Conservation (phyloP, 1,140 invertebrate genomes). For the Plodia interpunctella region DNA sequence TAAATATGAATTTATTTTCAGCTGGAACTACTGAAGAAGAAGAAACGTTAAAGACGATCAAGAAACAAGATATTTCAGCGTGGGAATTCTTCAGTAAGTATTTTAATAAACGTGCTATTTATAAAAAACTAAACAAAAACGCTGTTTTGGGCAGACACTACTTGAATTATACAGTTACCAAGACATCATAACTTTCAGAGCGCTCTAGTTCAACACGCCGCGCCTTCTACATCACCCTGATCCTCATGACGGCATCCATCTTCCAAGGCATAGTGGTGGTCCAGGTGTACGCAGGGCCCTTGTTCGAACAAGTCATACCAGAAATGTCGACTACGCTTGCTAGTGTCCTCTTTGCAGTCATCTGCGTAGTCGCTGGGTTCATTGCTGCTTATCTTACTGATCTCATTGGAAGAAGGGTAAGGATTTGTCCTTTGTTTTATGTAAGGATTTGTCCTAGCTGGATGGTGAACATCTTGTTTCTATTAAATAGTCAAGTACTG, state of each 20-base stretch:
- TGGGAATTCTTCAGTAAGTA: constrained; percentile 3
- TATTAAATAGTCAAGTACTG: no score
- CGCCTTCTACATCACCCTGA: constrained; percentile 25
- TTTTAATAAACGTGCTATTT: no score
- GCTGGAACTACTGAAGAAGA: background rate
- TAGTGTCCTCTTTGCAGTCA: constrained; percentile 32
- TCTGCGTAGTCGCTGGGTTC: constrained; percentile 26
- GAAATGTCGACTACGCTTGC: constrained; percentile 32
- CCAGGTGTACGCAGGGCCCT: constrained; percentile 39
- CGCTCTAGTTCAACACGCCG: constrained; percentile 19
- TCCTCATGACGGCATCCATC: constrained; percentile 28
- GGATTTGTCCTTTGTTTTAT: background rate
- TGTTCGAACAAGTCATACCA: constrained; percentile 38
- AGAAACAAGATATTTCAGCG: background rate
- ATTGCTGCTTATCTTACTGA: constrained; percentile 38
- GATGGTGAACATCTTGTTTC: no score
- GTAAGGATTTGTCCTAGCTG: no score
- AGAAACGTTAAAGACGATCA: background rate
- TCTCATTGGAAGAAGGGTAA: constrained; percentile 39
- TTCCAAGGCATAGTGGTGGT: constrained; percentile 49
- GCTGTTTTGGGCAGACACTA: no score
- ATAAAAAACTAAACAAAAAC: no score
- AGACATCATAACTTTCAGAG: constrained; percentile 18
- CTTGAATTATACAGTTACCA: background rate
- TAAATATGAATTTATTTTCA: background rate